Evolutionary conservation across 2,797 vertebrate genomes (phyloP).

Genomic region (Acanthiza pusilla): DNA sequence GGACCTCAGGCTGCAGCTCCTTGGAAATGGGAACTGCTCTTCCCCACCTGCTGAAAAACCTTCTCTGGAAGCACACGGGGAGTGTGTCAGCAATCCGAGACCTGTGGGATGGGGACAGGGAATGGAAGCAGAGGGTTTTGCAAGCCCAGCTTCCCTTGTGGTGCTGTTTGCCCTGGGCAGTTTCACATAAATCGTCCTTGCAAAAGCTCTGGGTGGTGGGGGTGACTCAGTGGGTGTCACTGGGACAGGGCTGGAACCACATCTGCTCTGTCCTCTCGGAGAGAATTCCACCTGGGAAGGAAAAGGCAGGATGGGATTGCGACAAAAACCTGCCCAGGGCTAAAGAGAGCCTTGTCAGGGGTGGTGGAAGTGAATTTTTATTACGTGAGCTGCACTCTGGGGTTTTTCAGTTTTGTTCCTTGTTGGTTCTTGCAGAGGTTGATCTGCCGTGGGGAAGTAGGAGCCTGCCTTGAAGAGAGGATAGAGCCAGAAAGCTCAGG

Average conservation of each 20-base stretch:
- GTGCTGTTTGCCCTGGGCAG: background rate
- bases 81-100: background rate
- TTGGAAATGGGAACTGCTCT: background rate
- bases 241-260: background rate
- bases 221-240: slow-evolving; percentile 4
- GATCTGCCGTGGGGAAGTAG: background rate
- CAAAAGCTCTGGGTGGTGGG: background rate
- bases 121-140: background rate
- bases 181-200: background rate
- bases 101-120: background rate
- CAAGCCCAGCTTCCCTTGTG: background rate
- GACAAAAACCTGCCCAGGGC: background rate
- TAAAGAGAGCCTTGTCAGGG: background rate
- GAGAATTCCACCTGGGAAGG: background rate
- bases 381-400: background rate
- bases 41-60: background rate
- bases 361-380: background rate
- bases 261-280: rapidly evolving
- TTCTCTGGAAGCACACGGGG: background rate
- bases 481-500: background rate
- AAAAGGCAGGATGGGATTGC: background rate
- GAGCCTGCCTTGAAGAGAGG: background rate
- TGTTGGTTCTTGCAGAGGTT: background rate
- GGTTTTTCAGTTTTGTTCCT: background rate
- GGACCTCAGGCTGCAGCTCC: background rate